Evolutionary conservation across 2,113 vertebrate genomes (phyloP).

Genomic region (Catagonus wagneri): DNA sequence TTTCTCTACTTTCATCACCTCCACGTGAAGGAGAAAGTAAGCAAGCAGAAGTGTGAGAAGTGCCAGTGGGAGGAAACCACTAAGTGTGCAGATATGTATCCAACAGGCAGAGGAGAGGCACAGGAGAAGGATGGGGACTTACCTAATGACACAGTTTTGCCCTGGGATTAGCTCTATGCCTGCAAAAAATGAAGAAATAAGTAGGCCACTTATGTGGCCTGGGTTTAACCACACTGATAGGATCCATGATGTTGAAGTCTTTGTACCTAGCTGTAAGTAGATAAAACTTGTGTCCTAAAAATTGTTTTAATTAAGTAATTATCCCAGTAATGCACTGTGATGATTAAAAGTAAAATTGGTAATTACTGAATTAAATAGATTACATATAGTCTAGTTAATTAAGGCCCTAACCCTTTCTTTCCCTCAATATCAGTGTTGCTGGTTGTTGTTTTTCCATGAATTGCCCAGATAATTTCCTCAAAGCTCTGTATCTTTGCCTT

Average conservation of each 20-base stretch:
- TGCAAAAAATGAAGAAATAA: background rate
- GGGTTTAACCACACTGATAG: background rate
- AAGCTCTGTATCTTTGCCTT: background rate
- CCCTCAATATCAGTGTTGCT: background rate
- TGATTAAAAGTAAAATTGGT: background rate
- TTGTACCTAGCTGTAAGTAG: background rate
- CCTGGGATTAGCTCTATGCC: background rate
- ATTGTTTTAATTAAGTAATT: background rate
- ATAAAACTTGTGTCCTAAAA: background rate
- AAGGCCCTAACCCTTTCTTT: background rate
- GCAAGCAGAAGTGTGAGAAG: background rate
- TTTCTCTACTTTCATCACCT: background rate
- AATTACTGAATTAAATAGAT: background rate
- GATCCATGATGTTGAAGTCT: background rate
- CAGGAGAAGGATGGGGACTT: background rate
- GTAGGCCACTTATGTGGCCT: background rate
- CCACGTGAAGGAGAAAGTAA: background rate
- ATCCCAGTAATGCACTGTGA: background rate
- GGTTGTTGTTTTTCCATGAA: background rate
- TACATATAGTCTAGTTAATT: background rate
- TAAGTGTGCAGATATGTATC: background rate
- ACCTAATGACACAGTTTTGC: background rate
- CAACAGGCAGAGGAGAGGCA: background rate
- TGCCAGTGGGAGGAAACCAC: background rate
- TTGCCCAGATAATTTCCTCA: slow-evolving; percentile 5